A percentile compares a stretch with the other conserved stretches of the same genome.
Evolutionary conservation across 2,113 vertebrate genomes (phyloP).

Genomic region (Vireo altiloquus): DNA sequence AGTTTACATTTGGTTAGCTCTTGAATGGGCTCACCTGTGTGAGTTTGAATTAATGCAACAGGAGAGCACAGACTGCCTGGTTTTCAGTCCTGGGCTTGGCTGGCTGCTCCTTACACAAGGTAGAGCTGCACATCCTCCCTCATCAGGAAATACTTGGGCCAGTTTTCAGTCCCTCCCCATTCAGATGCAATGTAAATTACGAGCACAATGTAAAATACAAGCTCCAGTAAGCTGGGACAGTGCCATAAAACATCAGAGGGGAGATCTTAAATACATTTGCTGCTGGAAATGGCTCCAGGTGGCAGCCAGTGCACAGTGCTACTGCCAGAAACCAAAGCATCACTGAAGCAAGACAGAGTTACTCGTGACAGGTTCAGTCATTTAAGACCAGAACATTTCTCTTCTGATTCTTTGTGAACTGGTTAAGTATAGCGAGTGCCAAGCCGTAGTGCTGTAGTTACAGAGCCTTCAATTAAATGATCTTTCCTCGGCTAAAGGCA

Average conservation of each 20-base stretch:
- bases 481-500: background rate
- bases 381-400: background rate
- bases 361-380: background rate
- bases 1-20: background rate
- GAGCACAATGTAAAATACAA: background rate
- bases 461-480: background rate
- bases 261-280: background rate
- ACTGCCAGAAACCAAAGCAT: background rate
- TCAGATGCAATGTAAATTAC: background rate
- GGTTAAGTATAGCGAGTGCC: background rate
- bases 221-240: background rate
- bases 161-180: background rate
- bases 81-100: background rate
- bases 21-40: background rate
- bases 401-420: background rate
- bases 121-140: background rate
- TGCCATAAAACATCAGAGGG: background rate
- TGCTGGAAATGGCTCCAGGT: background rate
- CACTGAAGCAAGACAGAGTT: background rate
- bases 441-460: background rate
- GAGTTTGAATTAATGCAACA: background rate
- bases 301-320: background rate
- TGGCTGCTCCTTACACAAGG: background rate
- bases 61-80: background rate
- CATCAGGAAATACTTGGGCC: background rate